Conservation (phyloP, 2,888 invertebrate genomes). For the Lochmaea capreae region DNA sequence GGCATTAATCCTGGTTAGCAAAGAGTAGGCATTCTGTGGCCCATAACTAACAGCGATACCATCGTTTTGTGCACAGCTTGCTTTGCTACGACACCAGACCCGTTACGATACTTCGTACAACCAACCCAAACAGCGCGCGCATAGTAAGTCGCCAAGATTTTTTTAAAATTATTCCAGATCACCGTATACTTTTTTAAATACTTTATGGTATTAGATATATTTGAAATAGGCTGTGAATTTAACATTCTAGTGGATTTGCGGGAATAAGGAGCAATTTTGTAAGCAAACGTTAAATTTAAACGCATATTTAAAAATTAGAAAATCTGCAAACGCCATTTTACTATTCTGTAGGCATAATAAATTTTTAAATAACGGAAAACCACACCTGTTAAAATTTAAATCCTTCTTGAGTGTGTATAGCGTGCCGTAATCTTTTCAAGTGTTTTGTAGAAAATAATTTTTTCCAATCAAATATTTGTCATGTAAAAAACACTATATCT, state of each 20-base stretch:
- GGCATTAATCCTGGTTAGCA: constrained; percentile 63
- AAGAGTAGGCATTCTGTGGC: constrained; percentile 61
- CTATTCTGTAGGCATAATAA: no score
- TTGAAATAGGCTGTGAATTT: not conserved
- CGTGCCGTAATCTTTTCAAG: no score
- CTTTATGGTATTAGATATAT: not conserved
- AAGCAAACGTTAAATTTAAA: no score
- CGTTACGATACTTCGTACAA: constrained; percentile 52
- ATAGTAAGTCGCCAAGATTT: constrained; percentile 42
- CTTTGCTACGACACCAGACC: constrained; percentile 53
- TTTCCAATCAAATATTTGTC: no score
- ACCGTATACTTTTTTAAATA: constrained; percentile 27
- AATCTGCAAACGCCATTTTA: no score
- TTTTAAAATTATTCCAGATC: constrained; percentile 31
- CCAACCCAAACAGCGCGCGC: constrained; percentile 29
- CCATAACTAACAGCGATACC: constrained; percentile 64
- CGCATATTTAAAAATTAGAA: no score
- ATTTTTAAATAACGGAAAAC: no score
- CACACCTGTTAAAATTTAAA: no score
- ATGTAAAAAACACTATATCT: no score
- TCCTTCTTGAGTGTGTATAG: no score
- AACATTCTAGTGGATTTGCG: not conserved
- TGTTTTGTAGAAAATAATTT: no score
- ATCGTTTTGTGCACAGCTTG: constrained; percentile 56
- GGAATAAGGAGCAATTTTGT: no score